Evolutionary conservation across 2,888 invertebrate species (phyloP).

Genomic region (Hirtodrosophila cameraria): DNA sequence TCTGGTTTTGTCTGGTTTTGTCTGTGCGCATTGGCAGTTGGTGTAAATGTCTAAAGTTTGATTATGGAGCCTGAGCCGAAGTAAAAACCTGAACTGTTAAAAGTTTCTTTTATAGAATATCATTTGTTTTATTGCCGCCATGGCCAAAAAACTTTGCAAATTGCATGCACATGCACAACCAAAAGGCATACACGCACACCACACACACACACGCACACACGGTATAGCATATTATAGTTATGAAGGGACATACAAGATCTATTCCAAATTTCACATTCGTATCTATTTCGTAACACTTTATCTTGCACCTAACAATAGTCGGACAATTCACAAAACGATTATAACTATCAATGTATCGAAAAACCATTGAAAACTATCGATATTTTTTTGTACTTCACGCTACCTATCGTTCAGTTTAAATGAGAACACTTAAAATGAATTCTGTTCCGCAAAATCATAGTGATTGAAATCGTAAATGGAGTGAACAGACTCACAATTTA

Average conservation of each 20-base stretch:
- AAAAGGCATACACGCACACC: constrained; percentile 11
- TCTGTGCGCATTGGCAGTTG: constrained; percentile 53
- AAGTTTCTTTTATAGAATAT: constrained; percentile 70
- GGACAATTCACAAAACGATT: too few relatives aligned
- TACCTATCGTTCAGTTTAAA: too few relatives aligned
- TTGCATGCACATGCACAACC: constrained; percentile 55
- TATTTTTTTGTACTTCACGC: too few relatives aligned
- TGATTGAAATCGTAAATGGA: too few relatives aligned
- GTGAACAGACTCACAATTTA: too few relatives aligned
- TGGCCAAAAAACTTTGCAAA: constrained; percentile 65
- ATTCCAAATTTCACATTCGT: too few relatives aligned
- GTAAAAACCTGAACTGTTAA: constrained; percentile 55
- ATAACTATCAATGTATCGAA: too few relatives aligned
- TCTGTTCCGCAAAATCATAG: too few relatives aligned
- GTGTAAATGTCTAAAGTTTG: constrained; percentile 72
- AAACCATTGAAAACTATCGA: too few relatives aligned
- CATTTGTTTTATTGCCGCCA: constrained; percentile 74
- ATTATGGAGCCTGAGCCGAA: constrained; percentile 55
- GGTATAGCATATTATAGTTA: constrained; percentile 4
- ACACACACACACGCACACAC: constrained; percentile 9
- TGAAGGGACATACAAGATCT: not conserved
- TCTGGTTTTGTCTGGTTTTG: not conserved
- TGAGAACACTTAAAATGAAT: too few relatives aligned
- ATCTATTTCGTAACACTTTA: too few relatives aligned
- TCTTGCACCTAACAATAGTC: too few relatives aligned